Percentiles rank a stretch among this genome's conserved stretches.
These are phyloP conservation scores for Hyposoter didymator DNA, from an alignment of 2,888 invertebrate genomes.

Conservation along the genomic window DNA sequence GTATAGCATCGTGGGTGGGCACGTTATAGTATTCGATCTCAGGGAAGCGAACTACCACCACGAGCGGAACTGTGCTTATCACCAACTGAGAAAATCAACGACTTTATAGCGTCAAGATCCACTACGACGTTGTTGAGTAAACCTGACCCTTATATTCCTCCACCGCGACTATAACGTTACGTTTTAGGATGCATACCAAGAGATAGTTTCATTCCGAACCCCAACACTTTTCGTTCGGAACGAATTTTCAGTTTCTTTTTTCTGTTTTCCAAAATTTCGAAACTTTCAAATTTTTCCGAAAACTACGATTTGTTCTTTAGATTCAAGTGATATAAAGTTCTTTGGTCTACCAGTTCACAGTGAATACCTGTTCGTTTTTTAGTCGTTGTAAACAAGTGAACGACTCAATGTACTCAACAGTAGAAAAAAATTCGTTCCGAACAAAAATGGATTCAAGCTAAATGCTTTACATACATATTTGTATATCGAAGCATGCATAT, in stretches of 20 bases:
- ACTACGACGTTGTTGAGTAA: constrained; percentile 36
- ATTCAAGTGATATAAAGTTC: background rate
- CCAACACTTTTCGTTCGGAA: no score
- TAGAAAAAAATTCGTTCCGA: background rate
- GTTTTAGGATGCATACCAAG: background rate
- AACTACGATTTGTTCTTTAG: background rate
- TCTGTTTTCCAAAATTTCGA: no score
- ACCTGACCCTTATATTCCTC: background rate
- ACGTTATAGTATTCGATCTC: constrained; percentile 3
- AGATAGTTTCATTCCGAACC: background rate
- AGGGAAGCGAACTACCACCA: constrained; percentile 9
- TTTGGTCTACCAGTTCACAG: background rate
- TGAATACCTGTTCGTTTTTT: background rate
- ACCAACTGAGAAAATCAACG: constrained; percentile 32
- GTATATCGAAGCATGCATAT: background rate
- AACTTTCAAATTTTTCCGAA: background rate
- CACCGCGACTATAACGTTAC: background rate
- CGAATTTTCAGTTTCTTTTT: no score
- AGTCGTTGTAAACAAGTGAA: background rate
- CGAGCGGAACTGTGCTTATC: constrained; percentile 23
- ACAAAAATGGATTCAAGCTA: background rate
- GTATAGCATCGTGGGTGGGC: constrained; percentile 22
- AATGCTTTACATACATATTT: constrained; percentile 5
- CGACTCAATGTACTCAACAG: background rate
- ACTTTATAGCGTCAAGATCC: constrained; percentile 29